Conservation (phyloP, 2,888 invertebrate species). For the Portevinia maculata region DNA sequence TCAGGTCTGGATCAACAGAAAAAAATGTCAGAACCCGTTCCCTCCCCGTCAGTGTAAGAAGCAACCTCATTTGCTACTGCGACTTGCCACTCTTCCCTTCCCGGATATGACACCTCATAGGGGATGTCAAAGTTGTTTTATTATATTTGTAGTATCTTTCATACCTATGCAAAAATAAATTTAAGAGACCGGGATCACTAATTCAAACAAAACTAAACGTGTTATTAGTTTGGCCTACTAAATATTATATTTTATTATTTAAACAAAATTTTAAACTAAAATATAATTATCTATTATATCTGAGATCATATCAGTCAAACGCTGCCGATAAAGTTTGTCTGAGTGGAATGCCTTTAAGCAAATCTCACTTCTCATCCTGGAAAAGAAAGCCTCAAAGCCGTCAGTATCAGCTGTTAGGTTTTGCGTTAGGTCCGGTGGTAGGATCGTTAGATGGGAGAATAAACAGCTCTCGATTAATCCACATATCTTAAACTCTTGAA, state of each 20-base stretch:
- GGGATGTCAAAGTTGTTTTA: too few species aligned
- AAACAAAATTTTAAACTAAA: conserved; percentile 39
- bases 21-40: too few species aligned
- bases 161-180: too few species aligned
- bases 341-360: conserved; percentile 84
- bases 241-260: neutral
- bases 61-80: too few species aligned
- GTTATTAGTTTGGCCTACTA: too few species aligned
- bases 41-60: too few species aligned
- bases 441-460: conserved; percentile 84
- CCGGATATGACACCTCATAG: too few species aligned
- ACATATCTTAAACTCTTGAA: conserved; percentile 83
- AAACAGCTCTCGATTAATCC: conserved; percentile 85
- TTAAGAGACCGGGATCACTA: too few species aligned
- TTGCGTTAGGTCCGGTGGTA: conserved; percentile 84
- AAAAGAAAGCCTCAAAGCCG: conserved; percentile 85
- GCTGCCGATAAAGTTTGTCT: conserved; percentile 83
- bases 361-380: conserved; percentile 84
- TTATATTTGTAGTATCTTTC: too few species aligned
- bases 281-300: conserved; percentile 84
- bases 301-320: conserved; percentile 84
- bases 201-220: too few species aligned
- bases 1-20: too few species aligned
- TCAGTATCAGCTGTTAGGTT: conserved; percentile 83
- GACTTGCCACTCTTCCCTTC: too few species aligned